Evolutionary conservation across 2,113 vertebrate species (phyloP), one percentile per base, ranked within the genome.

Genomic region (Odobenus rosmarus): DNA sequence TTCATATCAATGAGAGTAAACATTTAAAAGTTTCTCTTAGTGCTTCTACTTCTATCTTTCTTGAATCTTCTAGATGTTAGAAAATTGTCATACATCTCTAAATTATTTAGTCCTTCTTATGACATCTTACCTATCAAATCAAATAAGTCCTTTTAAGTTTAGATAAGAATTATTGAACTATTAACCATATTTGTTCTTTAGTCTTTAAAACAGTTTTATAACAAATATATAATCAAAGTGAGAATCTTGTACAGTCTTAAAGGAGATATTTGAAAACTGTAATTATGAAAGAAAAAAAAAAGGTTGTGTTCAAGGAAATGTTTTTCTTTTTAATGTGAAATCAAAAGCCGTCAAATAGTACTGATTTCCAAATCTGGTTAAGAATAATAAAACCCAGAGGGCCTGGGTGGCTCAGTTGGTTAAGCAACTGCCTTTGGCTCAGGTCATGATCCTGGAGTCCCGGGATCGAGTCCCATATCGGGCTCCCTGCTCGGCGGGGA

Each of bases 321-420:
- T 83, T 74, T 82, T 96, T 81, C 33, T 84, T 97, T 87, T 83
- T 81, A 88, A 92, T 64, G 15, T 84, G 42, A 94, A 94, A 93
- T 77, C 0, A 59, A 69, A 85, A 74, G 19, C 64, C 46, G 92
- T 61, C 69, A 83, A 80, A 18, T 61, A 93, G 53, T 83, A 72
- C 31, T 72, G 42, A 93, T 67, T 88, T 93, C 42, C 31, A 82
- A 87, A 74, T 80, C 55, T 92, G 62, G 39, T 62, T 92, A 94
- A 62, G 61, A 95, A 46, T 55, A 46, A 82, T 36, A 86, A 96
- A 69, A 31, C 5, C 11, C 55, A 39, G 39, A 4, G 39, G 0
- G 39, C 39, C 39, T 39, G 39, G 39, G 39, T 39, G 39, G 39
- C 39, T 39, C 39, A 39, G 39, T 39, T 39, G 39, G 39, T 39